phyloP scores from a whole-genome alignment of 2,888 invertebrate genomes.

The Lycia hirtaria region DNA sequence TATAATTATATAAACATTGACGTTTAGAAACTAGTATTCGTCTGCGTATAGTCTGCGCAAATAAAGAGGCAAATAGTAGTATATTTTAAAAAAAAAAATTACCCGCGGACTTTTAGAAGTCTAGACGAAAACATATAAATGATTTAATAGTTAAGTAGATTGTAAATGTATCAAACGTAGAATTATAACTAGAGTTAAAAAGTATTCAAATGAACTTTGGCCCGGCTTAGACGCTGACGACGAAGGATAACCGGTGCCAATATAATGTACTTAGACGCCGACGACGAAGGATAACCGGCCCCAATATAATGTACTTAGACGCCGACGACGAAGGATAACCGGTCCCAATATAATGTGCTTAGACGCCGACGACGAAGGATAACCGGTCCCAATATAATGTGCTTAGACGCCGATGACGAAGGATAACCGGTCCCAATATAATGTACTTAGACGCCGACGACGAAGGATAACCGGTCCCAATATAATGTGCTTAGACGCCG shows the following conservation, averaged over 20 bases:
- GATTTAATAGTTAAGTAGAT: too few relatives aligned
- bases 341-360: too few relatives aligned
- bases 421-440: conserved; percentile 63
- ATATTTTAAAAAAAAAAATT: too few relatives aligned
- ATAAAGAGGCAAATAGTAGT: too few relatives aligned
- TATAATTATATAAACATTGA: too few relatives aligned
- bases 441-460: conserved; percentile 20
- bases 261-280: conserved; percentile 36
- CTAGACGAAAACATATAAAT: too few relatives aligned
- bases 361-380: conserved; percentile 49
- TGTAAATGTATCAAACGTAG: neutral
- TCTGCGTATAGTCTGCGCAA: too few relatives aligned
- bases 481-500: neutral
- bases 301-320: too few relatives aligned
- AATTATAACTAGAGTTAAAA: neutral
- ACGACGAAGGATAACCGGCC: conserved; percentile 62
- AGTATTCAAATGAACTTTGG: conserved; percentile 55
- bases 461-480: conserved; percentile 64
- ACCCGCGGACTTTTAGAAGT: too few relatives aligned
- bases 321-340: conserved; percentile 56
- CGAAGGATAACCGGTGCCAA: conserved; percentile 59
- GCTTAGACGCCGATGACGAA: conserved; percentile 42
- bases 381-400: too few relatives aligned
- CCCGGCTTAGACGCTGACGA: conserved; percentile 30
- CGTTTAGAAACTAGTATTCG: too few relatives aligned